These are phyloP conservation scores for Orchesellides sinensis DNA, from an alignment of 2,888 invertebrate species.

Conservation along the genomic window DNA sequence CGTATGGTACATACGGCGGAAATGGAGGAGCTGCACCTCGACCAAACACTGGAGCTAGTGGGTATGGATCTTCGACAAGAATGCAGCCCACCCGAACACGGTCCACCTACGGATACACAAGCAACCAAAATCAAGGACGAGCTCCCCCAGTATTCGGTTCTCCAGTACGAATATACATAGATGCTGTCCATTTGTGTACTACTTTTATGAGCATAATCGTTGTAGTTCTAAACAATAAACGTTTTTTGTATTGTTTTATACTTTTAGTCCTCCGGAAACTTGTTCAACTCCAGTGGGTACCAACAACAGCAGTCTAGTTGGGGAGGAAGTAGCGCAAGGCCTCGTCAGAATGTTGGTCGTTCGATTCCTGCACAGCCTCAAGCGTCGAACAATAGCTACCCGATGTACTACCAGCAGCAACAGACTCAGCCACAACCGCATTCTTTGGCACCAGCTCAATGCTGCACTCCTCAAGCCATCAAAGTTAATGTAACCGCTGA, in stretches of 20 bases:
- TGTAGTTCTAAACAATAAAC: not conserved
- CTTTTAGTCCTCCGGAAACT: not conserved
- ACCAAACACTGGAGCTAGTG: not conserved
- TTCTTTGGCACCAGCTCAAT: constrained; percentile 26
- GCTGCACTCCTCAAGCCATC: constrained; percentile 49
- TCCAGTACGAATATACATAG: not conserved
- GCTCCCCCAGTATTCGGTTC: constrained; percentile 29
- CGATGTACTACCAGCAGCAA: not conserved
- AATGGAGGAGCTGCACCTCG: not conserved
- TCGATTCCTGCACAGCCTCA: not conserved
- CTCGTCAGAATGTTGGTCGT: not conserved
- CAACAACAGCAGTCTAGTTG: too few species aligned
- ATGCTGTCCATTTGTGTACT: too few species aligned
- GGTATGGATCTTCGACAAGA: not conserved
- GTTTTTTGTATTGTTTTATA: not conserved
- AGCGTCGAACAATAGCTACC: not conserved
- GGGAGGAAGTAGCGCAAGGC: not conserved
- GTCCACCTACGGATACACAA: constrained; percentile 23
- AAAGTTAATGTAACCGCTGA: constrained; percentile 65
- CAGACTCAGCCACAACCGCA: constrained; percentile 5
- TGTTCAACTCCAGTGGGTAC: not conserved
- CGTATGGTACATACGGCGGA: not conserved
- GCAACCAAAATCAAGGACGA: too few species aligned
- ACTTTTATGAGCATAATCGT: not conserved
- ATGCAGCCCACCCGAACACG: not conserved